phyloP scores from a whole-genome alignment of 2,113 vertebrate genomes.

The Boleophthalmus pectinirostris region DNA sequence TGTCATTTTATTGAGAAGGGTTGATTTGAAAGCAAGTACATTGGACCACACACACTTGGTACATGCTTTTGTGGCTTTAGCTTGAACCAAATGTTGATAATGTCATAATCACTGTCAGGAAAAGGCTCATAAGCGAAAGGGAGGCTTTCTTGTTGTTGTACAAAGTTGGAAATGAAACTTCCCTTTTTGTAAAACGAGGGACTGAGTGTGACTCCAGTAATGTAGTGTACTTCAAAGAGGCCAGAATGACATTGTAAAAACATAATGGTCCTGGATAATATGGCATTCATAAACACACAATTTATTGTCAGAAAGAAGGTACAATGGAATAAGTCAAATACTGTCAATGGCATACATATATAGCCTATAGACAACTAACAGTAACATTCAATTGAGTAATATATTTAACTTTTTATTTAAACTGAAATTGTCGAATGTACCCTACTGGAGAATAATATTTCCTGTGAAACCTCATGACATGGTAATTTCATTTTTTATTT shows the following conservation, averaged over 20 bases:
- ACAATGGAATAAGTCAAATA: background rate
- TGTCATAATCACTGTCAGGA: constrained; percentile 4
- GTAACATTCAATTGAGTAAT: too few relatives aligned
- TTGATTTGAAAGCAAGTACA: background rate
- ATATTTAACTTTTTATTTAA: background rate
- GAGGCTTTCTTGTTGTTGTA: background rate
- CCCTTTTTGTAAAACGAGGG: background rate
- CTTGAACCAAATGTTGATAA: background rate
- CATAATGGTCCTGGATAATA: background rate
- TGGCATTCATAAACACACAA: background rate
- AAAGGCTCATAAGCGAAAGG: background rate
- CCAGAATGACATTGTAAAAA: constrained; percentile 4
- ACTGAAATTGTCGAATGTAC: background rate
- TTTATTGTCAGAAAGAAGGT: background rate
- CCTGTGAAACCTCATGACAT: too few relatives aligned
- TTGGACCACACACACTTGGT: background rate
- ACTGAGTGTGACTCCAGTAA: constrained; percentile 8
- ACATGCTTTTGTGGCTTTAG: background rate
- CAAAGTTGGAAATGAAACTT: constrained; percentile 1
- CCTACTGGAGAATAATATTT: background rate
- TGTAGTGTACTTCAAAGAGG: background rate
- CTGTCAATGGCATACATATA: too few relatives aligned
- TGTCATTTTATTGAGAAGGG: too few relatives aligned
- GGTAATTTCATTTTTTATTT: too few relatives aligned
- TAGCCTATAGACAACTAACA: too few relatives aligned